Conservation (phyloP, 2,888 invertebrate species). For the Tiliacea citrago region DNA sequence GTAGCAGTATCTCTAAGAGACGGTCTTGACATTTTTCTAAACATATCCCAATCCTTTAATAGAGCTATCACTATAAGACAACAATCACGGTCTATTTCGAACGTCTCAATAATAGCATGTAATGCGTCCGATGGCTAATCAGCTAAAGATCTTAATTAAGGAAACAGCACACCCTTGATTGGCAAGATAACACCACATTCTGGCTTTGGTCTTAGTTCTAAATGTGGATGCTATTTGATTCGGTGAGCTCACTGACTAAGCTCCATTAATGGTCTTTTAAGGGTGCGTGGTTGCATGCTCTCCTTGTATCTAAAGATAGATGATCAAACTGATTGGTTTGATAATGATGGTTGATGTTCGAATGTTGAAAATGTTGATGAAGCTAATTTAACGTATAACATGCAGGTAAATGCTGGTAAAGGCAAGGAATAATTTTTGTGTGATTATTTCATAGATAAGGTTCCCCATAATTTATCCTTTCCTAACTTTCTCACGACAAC, state of each 20-base stretch:
- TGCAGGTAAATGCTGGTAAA: no score
- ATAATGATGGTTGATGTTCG: no score
- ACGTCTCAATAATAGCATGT: conserved; percentile 26
- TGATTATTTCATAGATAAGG: no score
- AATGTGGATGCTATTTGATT: conserved; percentile 32
- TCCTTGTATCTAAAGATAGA: background rate
- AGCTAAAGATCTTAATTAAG: conserved; percentile 51
- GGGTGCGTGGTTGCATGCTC: background rate
- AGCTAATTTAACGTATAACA: no score
- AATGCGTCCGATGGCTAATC: conserved; percentile 38
- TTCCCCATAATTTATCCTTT: no score
- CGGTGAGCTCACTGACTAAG: conserved; percentile 39
- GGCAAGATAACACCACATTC: conserved; percentile 63
- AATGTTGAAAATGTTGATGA: no score
- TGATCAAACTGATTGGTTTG: no score
- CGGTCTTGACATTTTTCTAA: conserved; percentile 21
- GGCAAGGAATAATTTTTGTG: no score
- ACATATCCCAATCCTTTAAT: conserved; percentile 43
- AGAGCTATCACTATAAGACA: conserved; percentile 24
- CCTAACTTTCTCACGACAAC: no score
- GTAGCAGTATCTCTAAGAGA: background rate
- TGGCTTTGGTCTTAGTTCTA: conserved; percentile 58
- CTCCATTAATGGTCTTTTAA: conserved; percentile 18
- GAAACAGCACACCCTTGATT: conserved; percentile 57
- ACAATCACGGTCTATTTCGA: conserved; percentile 40